A percentile compares a stretch with the other conserved stretches of the same genome.
These are phyloP conservation scores for Sphyrna mokarran DNA, from an alignment of 2,113 vertebrate species.

Conservation along the genomic window DNA sequence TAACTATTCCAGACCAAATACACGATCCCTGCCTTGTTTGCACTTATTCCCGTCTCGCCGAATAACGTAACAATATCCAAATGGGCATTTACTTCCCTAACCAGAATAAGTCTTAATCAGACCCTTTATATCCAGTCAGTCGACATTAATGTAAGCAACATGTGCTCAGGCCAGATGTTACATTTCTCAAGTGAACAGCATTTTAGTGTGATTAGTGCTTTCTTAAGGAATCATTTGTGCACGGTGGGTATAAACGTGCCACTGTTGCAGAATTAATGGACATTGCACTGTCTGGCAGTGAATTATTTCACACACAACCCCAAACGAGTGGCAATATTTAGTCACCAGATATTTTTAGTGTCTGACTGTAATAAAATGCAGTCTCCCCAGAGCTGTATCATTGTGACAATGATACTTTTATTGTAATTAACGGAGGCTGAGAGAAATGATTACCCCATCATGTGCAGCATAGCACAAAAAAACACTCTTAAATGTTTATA, in stretches of 20 bases:
- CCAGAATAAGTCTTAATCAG: not conserved
- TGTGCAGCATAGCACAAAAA: not conserved
- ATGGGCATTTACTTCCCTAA: not conserved
- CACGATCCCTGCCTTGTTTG: not conserved
- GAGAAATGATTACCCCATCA: not conserved
- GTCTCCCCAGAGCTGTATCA: not conserved
- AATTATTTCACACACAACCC: not conserved
- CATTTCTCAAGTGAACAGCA: not conserved
- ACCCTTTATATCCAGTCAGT: not conserved
- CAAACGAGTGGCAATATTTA: not conserved
- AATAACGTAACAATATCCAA: not conserved
- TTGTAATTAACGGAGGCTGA: not conserved
- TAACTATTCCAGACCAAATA: not conserved
- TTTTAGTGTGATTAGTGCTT: not conserved
- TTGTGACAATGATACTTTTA: not conserved
- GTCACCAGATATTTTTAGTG: conserved; percentile 19
- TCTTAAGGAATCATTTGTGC: not conserved
- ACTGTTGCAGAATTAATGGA: not conserved
- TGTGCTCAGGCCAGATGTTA: not conserved
- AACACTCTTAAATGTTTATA: not conserved
- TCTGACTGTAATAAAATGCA: not conserved
- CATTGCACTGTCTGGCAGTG: not conserved
- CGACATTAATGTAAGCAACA: not conserved
- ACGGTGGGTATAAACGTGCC: not conserved
- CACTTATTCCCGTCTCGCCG: not conserved